A percentile compares a stretch with the other conserved stretches of the same genome.
These are phyloP conservation scores for Chromoteleia sp. DNA, from an alignment of 2,888 invertebrate species.

Conservation along the genomic window DNA sequence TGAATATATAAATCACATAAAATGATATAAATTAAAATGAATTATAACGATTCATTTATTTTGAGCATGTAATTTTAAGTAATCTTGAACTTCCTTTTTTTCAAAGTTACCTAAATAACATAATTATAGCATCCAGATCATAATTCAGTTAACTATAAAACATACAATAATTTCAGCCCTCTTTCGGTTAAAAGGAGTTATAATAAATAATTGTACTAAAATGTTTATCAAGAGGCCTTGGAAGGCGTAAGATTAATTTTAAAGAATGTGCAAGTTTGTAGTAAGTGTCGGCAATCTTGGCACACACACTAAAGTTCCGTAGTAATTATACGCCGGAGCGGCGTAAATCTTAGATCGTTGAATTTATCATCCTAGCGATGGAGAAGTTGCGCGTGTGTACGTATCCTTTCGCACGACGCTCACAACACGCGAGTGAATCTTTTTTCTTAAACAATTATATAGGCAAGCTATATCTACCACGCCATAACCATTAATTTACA, in stretches of 20 bases:
- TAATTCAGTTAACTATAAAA: too few relatives aligned
- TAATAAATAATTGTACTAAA: too few relatives aligned
- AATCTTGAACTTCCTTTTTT: too few relatives aligned
- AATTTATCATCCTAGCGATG: constrained; percentile 47
- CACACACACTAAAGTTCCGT: constrained; percentile 37
- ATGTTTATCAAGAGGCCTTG: constrained; percentile 11
- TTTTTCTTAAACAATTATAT: constrained; percentile 56
- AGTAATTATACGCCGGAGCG: constrained; percentile 47
- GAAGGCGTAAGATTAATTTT: constrained; percentile 25
- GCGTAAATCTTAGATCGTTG: constrained; percentile 51
- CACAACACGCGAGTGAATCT: constrained; percentile 55
- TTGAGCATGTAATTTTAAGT: too few relatives aligned
- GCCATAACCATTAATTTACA: constrained; percentile 48
- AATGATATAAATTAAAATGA: too few relatives aligned
- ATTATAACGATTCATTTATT: too few relatives aligned
- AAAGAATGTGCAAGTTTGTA: constrained; percentile 47
- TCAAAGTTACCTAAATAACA: too few relatives aligned
- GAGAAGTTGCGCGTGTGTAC: constrained; percentile 40
- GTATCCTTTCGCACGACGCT: constrained; percentile 26
- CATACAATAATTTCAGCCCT: too few relatives aligned
- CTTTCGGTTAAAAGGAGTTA: too few relatives aligned
- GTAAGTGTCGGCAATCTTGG: constrained; percentile 44
- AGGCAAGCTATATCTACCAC: constrained; percentile 28
- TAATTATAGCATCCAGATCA: too few relatives aligned
- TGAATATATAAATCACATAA: too few relatives aligned